These are phyloP conservation scores for Phymatocera aterrima DNA, from an alignment of 2,888 invertebrate genomes.

Conservation along the genomic window DNA sequence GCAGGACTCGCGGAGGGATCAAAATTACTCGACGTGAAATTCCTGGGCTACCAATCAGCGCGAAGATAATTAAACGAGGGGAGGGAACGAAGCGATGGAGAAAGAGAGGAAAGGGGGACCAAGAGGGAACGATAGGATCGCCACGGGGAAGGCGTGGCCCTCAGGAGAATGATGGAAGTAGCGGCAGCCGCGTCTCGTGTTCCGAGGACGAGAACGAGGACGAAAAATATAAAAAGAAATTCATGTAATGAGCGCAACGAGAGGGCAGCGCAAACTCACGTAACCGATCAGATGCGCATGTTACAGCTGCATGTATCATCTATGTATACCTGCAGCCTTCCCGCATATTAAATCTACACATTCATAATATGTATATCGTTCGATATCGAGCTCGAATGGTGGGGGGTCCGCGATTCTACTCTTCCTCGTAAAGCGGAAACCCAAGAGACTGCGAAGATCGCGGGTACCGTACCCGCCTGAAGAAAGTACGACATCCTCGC, in stretches of 20 bases:
- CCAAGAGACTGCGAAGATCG: too few relatives aligned
- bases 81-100: conserved; percentile 54
- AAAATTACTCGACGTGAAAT: conserved; percentile 73
- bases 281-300: neutral
- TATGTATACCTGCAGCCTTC: neutral
- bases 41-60: conserved; percentile 72
- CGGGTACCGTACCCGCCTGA: neutral
- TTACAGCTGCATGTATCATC: neutral
- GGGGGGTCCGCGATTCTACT: neutral
- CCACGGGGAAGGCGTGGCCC: conserved; percentile 71
- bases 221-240: conserved; percentile 52
- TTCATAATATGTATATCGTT: conserved; percentile 3
- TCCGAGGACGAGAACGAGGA: conserved; percentile 52
- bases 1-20: conserved; percentile 65
- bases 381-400: neutral
- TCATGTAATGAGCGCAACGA: conserved; percentile 52
- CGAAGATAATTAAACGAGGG: conserved; percentile 73
- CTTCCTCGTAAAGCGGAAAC: neutral
- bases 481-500: neutral
- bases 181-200: conserved; percentile 55
- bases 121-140: conserved; percentile 66
- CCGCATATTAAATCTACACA: conserved; percentile 6
- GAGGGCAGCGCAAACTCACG: conserved; percentile 19
- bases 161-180: conserved; percentile 70
- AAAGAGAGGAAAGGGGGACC: conserved; percentile 46